A percentile compares a stretch with the other conserved stretches of the same genome.
phyloP scores from a whole-genome alignment of 2,797 vertebrate genomes.

The Urosaurus nigricauda region DNA sequence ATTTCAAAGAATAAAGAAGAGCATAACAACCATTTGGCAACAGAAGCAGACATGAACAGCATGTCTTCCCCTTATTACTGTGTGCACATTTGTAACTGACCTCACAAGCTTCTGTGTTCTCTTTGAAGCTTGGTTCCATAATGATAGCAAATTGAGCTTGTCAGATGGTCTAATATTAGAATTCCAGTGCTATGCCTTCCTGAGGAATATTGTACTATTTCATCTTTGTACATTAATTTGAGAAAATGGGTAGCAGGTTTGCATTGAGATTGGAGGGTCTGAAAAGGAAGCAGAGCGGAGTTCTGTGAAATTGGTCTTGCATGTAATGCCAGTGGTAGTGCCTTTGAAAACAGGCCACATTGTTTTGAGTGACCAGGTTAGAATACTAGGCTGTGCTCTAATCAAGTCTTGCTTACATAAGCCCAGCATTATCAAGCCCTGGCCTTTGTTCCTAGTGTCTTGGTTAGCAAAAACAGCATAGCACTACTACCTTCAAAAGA shows the following conservation, averaged over 20 bases:
- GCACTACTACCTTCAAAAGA: not conserved
- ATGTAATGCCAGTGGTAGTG: not conserved
- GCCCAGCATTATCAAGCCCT: not conserved
- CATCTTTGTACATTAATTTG: constrained; percentile 24
- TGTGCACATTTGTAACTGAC: constrained; percentile 14
- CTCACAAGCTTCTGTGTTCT: constrained; percentile 13
- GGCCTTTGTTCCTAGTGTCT: not conserved
- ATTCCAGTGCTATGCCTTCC: constrained; percentile 49
- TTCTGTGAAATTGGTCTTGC: constrained; percentile 26
- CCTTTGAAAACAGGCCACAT: not conserved
- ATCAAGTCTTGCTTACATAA: not conserved
- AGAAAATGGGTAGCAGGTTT: constrained; percentile 27
- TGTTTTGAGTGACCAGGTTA: not conserved
- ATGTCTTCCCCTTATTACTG: constrained; percentile 43
- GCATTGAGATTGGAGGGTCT: not conserved
- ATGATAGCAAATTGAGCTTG: constrained; percentile 37
- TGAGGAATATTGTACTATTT: constrained; percentile 17
- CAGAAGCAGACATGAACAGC: not conserved
- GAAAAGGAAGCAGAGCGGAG: constrained; percentile 17
- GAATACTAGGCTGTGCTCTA: not conserved
- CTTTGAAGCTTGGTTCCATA: constrained; percentile 40
- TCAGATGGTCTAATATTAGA: constrained; percentile 38
- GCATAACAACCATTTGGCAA: not conserved
- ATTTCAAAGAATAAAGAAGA: not conserved
- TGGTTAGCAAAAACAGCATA: not conserved